Evolutionary conservation across 2,888 invertebrate species (phyloP).

Genomic region (Agelastica alni): DNA sequence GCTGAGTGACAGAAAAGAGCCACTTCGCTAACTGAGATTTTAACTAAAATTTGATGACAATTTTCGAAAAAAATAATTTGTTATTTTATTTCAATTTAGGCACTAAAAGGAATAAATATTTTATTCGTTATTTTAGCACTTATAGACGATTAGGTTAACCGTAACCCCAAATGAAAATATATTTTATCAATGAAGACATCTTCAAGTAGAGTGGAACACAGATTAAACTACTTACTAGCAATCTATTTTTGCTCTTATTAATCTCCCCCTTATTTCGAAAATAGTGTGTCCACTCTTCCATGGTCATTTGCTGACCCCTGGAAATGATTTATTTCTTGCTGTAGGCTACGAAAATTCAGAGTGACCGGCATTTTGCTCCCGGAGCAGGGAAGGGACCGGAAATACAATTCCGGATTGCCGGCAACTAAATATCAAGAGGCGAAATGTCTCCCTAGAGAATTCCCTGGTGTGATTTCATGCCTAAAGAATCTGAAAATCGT

Average conservation of each 20-base stretch:
- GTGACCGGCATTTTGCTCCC: slow-evolving; percentile 36
- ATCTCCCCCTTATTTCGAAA: slow-evolving; percentile 19
- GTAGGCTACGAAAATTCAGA: slow-evolving; percentile 27
- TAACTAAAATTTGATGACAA: too few relatives aligned
- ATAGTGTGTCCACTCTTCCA: slow-evolving; percentile 23
- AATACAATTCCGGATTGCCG: slow-evolving; percentile 34
- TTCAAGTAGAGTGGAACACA: neutral
- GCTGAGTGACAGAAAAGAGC: too few relatives aligned
- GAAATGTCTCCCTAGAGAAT: slow-evolving; percentile 43
- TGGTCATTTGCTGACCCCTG: slow-evolving; percentile 26
- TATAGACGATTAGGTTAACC: too few relatives aligned
- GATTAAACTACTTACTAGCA: slow-evolving; percentile 6
- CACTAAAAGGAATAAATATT: too few relatives aligned
- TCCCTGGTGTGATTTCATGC: slow-evolving; percentile 41
- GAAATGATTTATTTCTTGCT: slow-evolving; percentile 21
- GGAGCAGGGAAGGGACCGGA: slow-evolving; percentile 29
- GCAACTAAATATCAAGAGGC: slow-evolving; percentile 44
- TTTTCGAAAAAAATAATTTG: too few relatives aligned
- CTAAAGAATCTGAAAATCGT: slow-evolving; percentile 32
- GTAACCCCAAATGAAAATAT: neutral
- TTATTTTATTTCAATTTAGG: too few relatives aligned
- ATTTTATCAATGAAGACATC: neutral
- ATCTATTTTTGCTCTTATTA: slow-evolving; percentile 20
- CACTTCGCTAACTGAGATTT: too few relatives aligned
- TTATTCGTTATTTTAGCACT: too few relatives aligned